These are phyloP conservation scores for Gorsachius goisagi DNA, from an alignment of 2,113 vertebrate genomes.

Conservation along the genomic window DNA sequence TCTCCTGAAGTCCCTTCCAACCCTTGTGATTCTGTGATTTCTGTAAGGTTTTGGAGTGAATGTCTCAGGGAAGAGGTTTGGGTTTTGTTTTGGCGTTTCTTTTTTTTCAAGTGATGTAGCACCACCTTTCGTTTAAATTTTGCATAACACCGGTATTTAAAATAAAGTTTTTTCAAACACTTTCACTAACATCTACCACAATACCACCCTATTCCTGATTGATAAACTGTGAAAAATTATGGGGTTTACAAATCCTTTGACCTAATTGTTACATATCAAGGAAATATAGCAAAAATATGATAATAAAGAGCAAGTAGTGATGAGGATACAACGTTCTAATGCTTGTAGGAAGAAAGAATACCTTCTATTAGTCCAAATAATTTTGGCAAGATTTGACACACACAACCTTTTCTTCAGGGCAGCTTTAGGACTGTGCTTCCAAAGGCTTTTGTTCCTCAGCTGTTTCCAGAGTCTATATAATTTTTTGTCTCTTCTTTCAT, in stretches of 20 bases:
- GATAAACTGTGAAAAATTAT: neutral
- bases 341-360: neutral
- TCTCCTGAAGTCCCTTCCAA: too few species aligned
- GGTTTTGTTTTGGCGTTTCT: neutral
- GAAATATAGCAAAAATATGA: neutral
- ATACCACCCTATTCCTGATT: neutral
- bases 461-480: neutral
- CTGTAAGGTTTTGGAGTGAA: neutral
- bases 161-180: neutral
- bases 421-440: neutral
- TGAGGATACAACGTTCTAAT: neutral
- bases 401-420: neutral
- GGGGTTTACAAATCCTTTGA: neutral
- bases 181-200: rapidly evolving
- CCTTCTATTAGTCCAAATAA: neutral
- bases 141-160: neutral
- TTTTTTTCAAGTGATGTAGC: neutral
- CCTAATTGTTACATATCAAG: neutral
- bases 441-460: neutral
- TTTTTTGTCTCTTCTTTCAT: neutral
- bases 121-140: neutral
- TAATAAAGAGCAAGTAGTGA: neutral
- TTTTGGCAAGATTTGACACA: neutral
- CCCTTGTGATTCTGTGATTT: too few species aligned
- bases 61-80: neutral